Percentiles rank a stretch among this genome's conserved stretches.
Conservation (phyloP, 2,888 invertebrate genomes). For the Acrobasis repandana region DNA sequence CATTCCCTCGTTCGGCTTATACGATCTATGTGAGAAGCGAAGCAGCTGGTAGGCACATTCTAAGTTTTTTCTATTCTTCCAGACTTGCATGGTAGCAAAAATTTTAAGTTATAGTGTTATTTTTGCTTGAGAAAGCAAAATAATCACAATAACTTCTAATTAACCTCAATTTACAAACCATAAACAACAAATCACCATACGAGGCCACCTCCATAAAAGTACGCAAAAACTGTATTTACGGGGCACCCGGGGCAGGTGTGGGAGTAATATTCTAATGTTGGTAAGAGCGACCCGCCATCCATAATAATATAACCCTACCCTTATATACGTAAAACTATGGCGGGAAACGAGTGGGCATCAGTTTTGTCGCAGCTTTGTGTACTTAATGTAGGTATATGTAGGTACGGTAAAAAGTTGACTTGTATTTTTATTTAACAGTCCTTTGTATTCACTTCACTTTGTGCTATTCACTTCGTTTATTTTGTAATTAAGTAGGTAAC, state of each 20-base stretch:
- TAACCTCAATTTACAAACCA: slow-evolving; percentile 26
- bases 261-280: slow-evolving; percentile 76
- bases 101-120: too few relatives aligned
- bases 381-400: not conserved
- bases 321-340: slow-evolving; percentile 50
- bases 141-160: slow-evolving; percentile 6
- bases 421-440: too few relatives aligned
- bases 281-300: slow-evolving; percentile 69
- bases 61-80: too few relatives aligned
- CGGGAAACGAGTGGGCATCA: slow-evolving; percentile 35
- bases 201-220: slow-evolving; percentile 55
- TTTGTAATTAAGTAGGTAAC: too few relatives aligned
- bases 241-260: slow-evolving; percentile 64
- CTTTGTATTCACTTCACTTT: too few relatives aligned
- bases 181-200: slow-evolving; percentile 45
- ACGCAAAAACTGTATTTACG: slow-evolving; percentile 68
- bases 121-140: too few relatives aligned
- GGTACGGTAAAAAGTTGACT: too few relatives aligned
- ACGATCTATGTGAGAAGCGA: too few relatives aligned
- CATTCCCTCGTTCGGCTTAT: too few relatives aligned
- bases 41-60: too few relatives aligned
- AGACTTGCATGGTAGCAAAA: too few relatives aligned
- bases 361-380: slow-evolving; percentile 17
- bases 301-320: slow-evolving; percentile 68
- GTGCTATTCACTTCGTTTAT: too few relatives aligned